Base-by-base conservation (phyloP, 2,113 vertebrate species). In the Empidonax traillii region DNA sequence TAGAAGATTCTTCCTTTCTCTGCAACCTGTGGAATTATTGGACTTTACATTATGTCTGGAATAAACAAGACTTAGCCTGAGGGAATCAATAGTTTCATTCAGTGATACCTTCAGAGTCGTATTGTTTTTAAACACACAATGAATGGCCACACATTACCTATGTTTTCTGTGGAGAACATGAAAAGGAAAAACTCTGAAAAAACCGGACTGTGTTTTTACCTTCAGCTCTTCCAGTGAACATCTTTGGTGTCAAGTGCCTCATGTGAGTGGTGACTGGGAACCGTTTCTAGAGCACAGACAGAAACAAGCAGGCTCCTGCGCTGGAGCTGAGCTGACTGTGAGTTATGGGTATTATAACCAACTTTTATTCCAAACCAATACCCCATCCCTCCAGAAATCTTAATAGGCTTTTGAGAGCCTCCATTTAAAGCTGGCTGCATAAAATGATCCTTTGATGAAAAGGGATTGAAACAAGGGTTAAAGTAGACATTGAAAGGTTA, bases 401-500 rank as follows among this genome's bases (percentile, higher is more conserved):
- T 98, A 98, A 98, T 97, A 98, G 97, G 96, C 95, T 98, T 98
- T 97, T 97, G 97, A 98, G 96, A 98, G 90, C 92, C 95, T 97
- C 97, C 96, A 97, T 97, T 98, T 98, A 98, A 96, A 98, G 97
- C 95, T 61, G 82, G 97, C 97, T 98, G 98, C 97, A 98, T 98
- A 97, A 98, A 98, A 98, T 97, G 97, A 98, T 97, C 85, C 96
- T 97, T 97, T 98, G 97, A 98, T 98, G 97, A 98, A 98, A 98
- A 98, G 98, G 97, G 97, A 99, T 98, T 98, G 98, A 98, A 99
- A 98, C 98, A 98, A 97, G 97, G 98, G 98, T 99, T 98, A 98
- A 98, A 98, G 98, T 98, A 98, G 98, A 99, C 98, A 99, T 98
- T 98, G 98, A 97, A 97, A 97, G 97, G 98, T 98, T 98, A 98